phyloP scores from a whole-genome alignment of 2,888 invertebrate species.

The Hirtodrosophila alboralis region DNA sequence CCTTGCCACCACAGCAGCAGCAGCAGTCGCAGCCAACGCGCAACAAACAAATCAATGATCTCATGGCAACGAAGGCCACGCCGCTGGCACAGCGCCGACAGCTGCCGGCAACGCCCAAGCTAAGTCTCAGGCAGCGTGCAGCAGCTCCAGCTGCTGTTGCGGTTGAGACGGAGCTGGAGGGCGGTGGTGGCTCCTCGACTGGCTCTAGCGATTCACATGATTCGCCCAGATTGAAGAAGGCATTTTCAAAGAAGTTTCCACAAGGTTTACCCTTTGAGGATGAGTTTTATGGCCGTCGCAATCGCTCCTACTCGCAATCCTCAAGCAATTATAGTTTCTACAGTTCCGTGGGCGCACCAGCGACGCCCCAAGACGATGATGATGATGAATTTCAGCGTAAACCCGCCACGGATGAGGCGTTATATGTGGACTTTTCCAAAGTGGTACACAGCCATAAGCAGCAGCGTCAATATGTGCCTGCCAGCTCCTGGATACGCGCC shows the following conservation, averaged over 20 bases:
- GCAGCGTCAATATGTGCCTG: constrained; percentile 68
- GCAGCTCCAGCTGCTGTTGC: constrained; percentile 16
- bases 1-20: constrained; percentile 59
- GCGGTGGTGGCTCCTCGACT: constrained; percentile 72
- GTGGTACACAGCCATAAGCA: constrained; percentile 74
- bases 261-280: constrained; percentile 84
- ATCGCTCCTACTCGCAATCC: constrained; percentile 83
- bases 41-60: constrained; percentile 71
- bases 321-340: constrained; percentile 84
- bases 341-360: constrained; percentile 79
- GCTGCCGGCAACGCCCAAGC: constrained; percentile 67
- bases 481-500: constrained; percentile 73
- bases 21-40: constrained; percentile 33
- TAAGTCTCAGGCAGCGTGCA: constrained; percentile 46
- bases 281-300: constrained; percentile 81
- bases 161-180: constrained; percentile 57
- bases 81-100: constrained; percentile 59
- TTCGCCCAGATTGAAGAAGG: constrained; percentile 80
- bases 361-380: constrained; percentile 59
- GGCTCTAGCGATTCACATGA: constrained; percentile 82
- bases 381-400: constrained; percentile 83
- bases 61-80: constrained; percentile 63
- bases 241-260: constrained; percentile 84
- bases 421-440: constrained; percentile 84
- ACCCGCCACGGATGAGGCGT: constrained; percentile 83